Evolutionary conservation across 2,888 invertebrate genomes (phyloP), one percentile per base, ranked within the genome.

Genomic region (Lithosia quadra): DNA sequence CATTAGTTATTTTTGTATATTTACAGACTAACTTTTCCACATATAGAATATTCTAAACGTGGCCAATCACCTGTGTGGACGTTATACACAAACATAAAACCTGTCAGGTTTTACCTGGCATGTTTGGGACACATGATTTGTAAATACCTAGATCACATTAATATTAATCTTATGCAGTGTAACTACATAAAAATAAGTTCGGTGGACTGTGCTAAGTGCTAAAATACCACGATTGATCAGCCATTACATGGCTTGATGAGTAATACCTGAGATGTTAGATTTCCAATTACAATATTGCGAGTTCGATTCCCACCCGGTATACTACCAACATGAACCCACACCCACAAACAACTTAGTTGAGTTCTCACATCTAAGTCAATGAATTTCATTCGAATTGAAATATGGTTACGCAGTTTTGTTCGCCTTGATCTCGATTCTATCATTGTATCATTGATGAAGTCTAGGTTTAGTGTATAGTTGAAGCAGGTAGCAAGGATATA

Each of bases 391-490:
- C n/a, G 43, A 43, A 43, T 43, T 43, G 43, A 43, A 43, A 43
- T 43, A 43, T 43, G 43, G 43, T 18, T 43, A 43, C 43, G 43
- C 43, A 43, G 43, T 43, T 43, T n/a, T n/a, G 49, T n/a, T 49
- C 49, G n/a, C 49, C 49, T 49, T 49, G 49, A 49, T 49, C 49
- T 49, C 49, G 49, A 49, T 49, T 49, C 49, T n/a, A n/a, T n/a
- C n/a, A n/a, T n/a, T n/a, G n/a, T 49, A 8, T 49, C n/a, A 34
- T 34, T 34, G 8, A 8, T 34, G 34, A 34, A 34, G 9, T 28
- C 5, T 5, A 28, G 28, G 34, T 1, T n/a, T 10, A 10, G 34
- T 7, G 34, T 34, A n/a, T n/a, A 34, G 8, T 34, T 34, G 34
- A 9, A 34, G n/a, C 18, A 49, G 49, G 9, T 49, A 49, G n/a